Evolutionary conservation across 1,140 invertebrate genomes (phyloP).

Genomic region (Drosophila ercepeae): DNA sequence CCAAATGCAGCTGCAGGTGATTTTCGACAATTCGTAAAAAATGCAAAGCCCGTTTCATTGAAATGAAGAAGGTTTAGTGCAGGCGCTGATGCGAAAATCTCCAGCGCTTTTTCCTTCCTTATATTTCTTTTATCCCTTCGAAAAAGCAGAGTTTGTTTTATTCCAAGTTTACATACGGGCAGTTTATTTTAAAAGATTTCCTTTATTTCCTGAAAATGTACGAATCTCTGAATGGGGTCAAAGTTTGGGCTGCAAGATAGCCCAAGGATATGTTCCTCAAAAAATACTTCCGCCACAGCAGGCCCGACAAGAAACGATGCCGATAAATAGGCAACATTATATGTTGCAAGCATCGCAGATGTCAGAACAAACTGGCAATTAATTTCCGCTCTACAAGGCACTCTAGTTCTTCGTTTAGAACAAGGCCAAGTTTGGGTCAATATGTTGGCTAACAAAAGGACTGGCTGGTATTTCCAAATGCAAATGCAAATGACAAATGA

Average conservation of each 20-base stretch:
- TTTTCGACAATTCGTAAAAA: slow-evolving; percentile 56
- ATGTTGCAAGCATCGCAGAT: slow-evolving; percentile 47
- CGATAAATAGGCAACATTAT: slow-evolving; percentile 9
- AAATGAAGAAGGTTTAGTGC: slow-evolving; percentile 49
- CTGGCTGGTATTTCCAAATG: slow-evolving; percentile 7
- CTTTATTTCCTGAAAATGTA: too few species aligned
- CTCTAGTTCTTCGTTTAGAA: slow-evolving; percentile 38
- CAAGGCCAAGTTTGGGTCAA: slow-evolving; percentile 36
- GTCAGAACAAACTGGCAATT: slow-evolving; percentile 66
- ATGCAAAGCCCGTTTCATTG: slow-evolving; percentile 48
- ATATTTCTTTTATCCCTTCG: slow-evolving; percentile 12
- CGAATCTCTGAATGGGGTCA: background rate
- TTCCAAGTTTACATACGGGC: slow-evolving; percentile 1
- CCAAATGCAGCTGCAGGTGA: slow-evolving; percentile 71
- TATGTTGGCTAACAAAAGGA: slow-evolving; percentile 22
- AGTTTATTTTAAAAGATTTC: background rate
- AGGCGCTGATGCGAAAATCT: slow-evolving; percentile 1
- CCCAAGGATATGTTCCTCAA: slow-evolving; percentile 6
- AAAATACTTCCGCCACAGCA: slow-evolving; percentile 66
- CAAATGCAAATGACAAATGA: slow-evolving; percentile 35
- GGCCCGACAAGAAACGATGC: slow-evolving; percentile 51
- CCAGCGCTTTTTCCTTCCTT: background rate
- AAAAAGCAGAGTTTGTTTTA: slow-evolving; percentile 11
- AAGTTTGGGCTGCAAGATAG: background rate
- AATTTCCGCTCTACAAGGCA: slow-evolving; percentile 69